Percentiles rank a stretch among this genome's conserved stretches.
Evolutionary conservation across 2,113 vertebrate species (phyloP).

Genomic region (Pongo pygmaeus): DNA sequence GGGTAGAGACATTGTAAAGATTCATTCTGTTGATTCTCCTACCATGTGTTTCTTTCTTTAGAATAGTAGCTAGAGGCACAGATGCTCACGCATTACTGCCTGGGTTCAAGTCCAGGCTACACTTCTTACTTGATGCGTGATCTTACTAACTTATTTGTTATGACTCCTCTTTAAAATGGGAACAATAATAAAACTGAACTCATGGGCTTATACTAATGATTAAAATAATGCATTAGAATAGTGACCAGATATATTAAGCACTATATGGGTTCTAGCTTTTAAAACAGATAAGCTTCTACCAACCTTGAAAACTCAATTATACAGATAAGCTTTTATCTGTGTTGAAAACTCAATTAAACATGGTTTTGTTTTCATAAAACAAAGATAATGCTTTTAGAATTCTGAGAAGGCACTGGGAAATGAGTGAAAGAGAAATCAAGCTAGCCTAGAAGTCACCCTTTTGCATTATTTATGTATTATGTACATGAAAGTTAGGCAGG

Average conservation of each 20-base stretch:
- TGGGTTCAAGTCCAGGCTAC: background rate
- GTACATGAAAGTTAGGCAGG: conserved; percentile 13
- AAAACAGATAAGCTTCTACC: background rate
- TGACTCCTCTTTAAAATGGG: background rate
- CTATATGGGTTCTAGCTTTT: background rate
- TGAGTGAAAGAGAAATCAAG: background rate
- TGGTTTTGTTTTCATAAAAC: background rate
- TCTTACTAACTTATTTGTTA: background rate
- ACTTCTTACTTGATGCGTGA: background rate
- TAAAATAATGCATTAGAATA: background rate
- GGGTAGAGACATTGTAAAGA: background rate
- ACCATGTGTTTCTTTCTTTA: background rate
- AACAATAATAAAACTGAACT: background rate
- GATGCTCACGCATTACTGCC: too few relatives aligned
- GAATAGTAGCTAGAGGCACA: background rate
- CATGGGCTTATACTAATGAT: background rate
- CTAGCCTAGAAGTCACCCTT: conserved; percentile 29
- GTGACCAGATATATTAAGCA: background rate
- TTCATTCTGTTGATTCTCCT: background rate
- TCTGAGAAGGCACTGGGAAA: background rate
- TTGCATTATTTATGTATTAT: conserved; percentile 55
- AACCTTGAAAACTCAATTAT: background rate
- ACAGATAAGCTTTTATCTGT: background rate
- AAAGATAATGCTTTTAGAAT: background rate
- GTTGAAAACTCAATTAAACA: background rate